Percentiles rank a stretch among this genome's conserved stretches.
phyloP scores from a whole-genome alignment of 1,140 invertebrate species.

The Apolygus lucorum region DNA sequence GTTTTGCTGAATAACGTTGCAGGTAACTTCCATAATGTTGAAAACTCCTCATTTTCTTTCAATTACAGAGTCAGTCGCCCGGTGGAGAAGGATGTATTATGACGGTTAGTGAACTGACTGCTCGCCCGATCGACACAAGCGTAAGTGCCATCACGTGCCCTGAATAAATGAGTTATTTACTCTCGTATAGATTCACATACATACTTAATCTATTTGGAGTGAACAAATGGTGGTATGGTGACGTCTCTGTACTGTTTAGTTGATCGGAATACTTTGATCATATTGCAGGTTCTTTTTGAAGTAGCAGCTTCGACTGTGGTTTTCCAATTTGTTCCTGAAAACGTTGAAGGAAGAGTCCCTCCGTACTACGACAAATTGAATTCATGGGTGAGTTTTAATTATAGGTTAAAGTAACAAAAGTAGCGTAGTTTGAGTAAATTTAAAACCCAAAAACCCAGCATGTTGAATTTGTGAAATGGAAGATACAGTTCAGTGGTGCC shows the following conservation, averaged over 20 bases:
- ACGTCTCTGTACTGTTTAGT: too few relatives aligned
- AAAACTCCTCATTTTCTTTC: slow-evolving; percentile 26
- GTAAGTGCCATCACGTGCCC: slow-evolving; percentile 43
- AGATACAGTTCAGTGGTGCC: neutral
- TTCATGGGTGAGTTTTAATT: slow-evolving; percentile 63
- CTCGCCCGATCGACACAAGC: slow-evolving; percentile 52
- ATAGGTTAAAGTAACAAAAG: too few relatives aligned
- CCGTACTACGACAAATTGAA: slow-evolving; percentile 85
- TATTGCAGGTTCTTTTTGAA: slow-evolving; percentile 60
- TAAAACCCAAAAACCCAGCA: too few relatives aligned
- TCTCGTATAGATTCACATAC: too few relatives aligned
- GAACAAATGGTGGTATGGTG: too few relatives aligned
- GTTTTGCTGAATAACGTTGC: too few relatives aligned
- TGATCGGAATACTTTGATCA: too few relatives aligned
- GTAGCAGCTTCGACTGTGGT: slow-evolving; percentile 73
- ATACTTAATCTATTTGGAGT: too few relatives aligned
- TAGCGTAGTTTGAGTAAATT: too few relatives aligned
- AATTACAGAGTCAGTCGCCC: slow-evolving; percentile 56
- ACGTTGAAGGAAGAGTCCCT: slow-evolving; percentile 48
- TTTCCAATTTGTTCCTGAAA: slow-evolving; percentile 74
- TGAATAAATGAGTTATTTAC: too few relatives aligned
- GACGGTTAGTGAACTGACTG: slow-evolving; percentile 51
- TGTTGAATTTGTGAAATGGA: too few relatives aligned
- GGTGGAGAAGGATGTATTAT: slow-evolving; percentile 58
- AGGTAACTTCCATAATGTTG: too few relatives aligned